Evolutionary conservation across 2,113 vertebrate genomes (phyloP).

Genomic region (Turdus rufiventris): DNA sequence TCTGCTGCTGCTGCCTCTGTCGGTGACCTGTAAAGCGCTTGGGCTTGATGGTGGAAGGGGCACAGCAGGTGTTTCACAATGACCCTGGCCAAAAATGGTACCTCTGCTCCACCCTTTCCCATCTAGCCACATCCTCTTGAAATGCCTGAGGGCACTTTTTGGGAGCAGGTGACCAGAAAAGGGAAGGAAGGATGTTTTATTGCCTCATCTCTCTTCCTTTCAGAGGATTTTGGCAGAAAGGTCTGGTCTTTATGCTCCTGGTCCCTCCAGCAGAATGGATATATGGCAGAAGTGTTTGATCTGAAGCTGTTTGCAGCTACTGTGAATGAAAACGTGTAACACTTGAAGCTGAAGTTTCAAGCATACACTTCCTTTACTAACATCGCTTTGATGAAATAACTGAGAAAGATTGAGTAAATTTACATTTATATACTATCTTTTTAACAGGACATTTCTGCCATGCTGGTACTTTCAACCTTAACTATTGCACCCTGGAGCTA

Average conservation of each 20-base stretch:
- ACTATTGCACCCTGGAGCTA: neutral
- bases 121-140: neutral
- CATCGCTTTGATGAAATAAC: neutral
- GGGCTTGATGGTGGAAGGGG: neutral
- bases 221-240: slow-evolving; percentile 16
- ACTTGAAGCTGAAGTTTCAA: neutral
- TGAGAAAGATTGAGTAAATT: neutral
- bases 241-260: neutral
- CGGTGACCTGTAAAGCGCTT: neutral
- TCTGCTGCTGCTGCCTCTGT: neutral
- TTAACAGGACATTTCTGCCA: neutral
- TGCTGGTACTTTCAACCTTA: neutral
- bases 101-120: slow-evolving; percentile 17
- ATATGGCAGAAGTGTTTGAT: neutral
- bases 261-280: neutral
- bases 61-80: neutral
- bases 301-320: neutral
- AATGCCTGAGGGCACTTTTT: neutral
- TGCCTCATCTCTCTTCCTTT: slow-evolving; percentile 28
- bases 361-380: neutral
- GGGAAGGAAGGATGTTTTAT: slow-evolving; percentile 47
- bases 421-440: neutral
- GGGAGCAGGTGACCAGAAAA: neutral
- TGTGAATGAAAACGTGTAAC: neutral
- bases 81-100: neutral